Percentiles rank a stretch among this genome's conserved stretches.
Conservation (phyloP, 2,113 vertebrate genomes). For the Cyphomyrus plagiostoma region DNA sequence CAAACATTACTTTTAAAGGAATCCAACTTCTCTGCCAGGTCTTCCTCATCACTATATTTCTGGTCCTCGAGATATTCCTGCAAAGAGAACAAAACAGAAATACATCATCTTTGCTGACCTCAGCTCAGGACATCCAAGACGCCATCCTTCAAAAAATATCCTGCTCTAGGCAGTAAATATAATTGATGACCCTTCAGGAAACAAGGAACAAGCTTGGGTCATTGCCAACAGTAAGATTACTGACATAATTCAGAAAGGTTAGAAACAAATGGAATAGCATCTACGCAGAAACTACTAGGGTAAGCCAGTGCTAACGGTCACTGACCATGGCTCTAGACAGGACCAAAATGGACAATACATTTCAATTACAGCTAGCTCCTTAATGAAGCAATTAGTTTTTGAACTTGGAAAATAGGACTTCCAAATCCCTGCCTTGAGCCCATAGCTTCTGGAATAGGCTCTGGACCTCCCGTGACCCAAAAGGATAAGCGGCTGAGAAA, state of each 20-base stretch:
- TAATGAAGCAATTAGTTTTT: not conserved
- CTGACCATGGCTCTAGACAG: not conserved
- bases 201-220: not conserved
- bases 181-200: not conserved
- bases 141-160: not conserved
- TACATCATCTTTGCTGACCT: not conserved
- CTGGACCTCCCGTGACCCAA: no score
- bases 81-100: not conserved
- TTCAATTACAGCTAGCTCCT: not conserved
- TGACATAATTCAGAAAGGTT: not conserved
- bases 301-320: not conserved
- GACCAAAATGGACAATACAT: not conserved
- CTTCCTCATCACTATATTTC: slow-evolving; percentile 88
- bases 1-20: slow-evolving; percentile 85
- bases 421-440: no score
- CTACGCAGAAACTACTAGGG: not conserved
- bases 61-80: slow-evolving; percentile 93
- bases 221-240: not conserved
- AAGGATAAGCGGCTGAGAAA: no score
- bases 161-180: not conserved
- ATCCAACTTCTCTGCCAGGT: slow-evolving; percentile 79
- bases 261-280: not conserved
- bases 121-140: not conserved
- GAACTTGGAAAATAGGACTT: not conserved
- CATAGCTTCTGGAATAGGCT: no score